Evolutionary conservation across 2,113 vertebrate species (phyloP), one percentile per base, ranked within the genome.

Genomic region (Promerops cafer): DNA sequence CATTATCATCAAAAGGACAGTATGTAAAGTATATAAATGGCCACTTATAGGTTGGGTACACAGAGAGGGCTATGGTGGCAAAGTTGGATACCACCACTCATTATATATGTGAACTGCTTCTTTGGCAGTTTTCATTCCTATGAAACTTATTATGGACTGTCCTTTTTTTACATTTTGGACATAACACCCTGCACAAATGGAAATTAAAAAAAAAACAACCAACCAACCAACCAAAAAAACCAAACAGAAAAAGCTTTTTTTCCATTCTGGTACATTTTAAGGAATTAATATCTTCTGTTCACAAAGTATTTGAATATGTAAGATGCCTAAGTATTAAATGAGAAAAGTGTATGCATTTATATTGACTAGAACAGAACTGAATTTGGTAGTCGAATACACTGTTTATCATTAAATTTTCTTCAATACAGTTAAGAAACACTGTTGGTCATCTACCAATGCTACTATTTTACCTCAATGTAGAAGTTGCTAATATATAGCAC

Each of bases 151-250:
- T 44, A 28, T 19, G 11, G 15, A 21, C 60, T 79, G 18, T 26
- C 9, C 22, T 72, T 81, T 72, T 81, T 92, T 54, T 9, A 20
- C 0, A 1, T 49, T 76, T 83, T 53, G 54, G 30, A 40, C 12
- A 27, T 45, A 74, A 69, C 86, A 53, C 42, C 33, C 22, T 59
- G 27, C 5, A 53, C 17, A 91, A 81, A 76, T 33, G 37, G n/a
- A 92, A 83, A 49, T 33, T 22, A 10, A 60, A 56, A 56, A 10
- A 17, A 81, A 21, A 79, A 4, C 23, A 35, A 54, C 14, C 33
- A 47, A 14, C 9, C 4, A 28, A 16, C 13, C 1, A 71, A 26
- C 27, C 4, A 8, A 30, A 10, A 5, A 26, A 47, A 20, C 1
- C 18, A 24, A 50, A 45, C 17, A 61, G 59, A 57, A 91, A 70